phyloP scores from a whole-genome alignment of 2,797 vertebrate species.

The Erethizon dorsatum region DNA sequence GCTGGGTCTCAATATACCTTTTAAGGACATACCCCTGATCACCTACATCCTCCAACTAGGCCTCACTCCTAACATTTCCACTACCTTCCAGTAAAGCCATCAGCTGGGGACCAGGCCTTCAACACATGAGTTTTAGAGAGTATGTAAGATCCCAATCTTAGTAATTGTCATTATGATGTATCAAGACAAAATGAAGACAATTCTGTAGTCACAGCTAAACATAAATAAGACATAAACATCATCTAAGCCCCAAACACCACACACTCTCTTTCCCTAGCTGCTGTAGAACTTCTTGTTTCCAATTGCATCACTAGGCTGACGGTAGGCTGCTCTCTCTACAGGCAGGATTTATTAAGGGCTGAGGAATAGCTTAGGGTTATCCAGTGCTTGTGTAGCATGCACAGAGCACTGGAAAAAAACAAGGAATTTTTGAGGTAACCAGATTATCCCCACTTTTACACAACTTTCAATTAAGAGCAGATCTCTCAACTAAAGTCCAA shows the following conservation, averaged over 20 bases:
- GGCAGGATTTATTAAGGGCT: neutral
- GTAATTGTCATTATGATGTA: neutral
- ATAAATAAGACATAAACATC: neutral
- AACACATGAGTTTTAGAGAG: neutral
- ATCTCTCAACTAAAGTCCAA: neutral
- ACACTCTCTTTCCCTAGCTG: neutral
- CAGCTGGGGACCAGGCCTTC: neutral
- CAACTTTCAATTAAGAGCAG: neutral
- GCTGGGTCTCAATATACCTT: neutral
- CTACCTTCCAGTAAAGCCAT: neutral
- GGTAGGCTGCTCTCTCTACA: neutral
- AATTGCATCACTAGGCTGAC: neutral
- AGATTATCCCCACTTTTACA: neutral
- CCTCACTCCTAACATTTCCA: neutral
- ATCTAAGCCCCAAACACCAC: neutral
- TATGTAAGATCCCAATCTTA: neutral
- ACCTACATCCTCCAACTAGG: neutral
- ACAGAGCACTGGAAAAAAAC: neutral
- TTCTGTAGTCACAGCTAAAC: neutral
- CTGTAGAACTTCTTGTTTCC: neutral
- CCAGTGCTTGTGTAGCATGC: neutral
- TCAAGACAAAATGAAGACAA: constrained; percentile 23
- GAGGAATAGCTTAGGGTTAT: neutral
- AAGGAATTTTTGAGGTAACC: neutral
- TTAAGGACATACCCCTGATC: neutral